Base-by-base conservation (phyloP, 2,888 invertebrate species). In the Phymatocera aterrima region DNA sequence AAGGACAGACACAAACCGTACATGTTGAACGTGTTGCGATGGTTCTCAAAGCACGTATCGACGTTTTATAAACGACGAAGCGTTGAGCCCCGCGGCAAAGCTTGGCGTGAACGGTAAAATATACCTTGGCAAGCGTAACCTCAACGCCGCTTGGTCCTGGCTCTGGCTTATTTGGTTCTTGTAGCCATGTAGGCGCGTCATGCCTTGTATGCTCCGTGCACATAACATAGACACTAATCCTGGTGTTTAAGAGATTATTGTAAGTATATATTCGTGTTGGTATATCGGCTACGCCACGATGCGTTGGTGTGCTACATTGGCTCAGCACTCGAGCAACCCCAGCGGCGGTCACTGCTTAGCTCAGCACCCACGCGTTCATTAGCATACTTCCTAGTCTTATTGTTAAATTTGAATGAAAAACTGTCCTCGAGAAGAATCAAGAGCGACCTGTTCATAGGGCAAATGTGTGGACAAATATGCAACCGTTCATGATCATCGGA, bases 241-340 rank as follows among this genome's bases (percentile, higher is more conserved):
- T 46, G 31, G 48, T 51, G 78, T 78, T 78, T 70, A 78, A 78
- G 70, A 65, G 78, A 78, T 78, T 78, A 70, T 78, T 34, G 65
- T 57, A 43, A 78, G 78, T 54, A 60, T 54, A 51, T 34, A 43
- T 18, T 48, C 28, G 70, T 65, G 68, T 78, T 68, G 37, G 64
- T 72, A 40, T 28, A 65, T 68, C 37, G 54, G 34, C 68, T 15
- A 68, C 28, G 46, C 46, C 10, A 43, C 0, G 28, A 15, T 37
- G 18, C 37, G 37, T 64, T 64, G 37, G 68, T 68, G 46, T 68
- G 48, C 72, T 51, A 43, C 51, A 48, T 34, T 51, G 72, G 72
- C 72, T 72, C 72, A 34, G 72, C 72, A 72, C 51, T 72, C 48
- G 6, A 51, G 68, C 72, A 72, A 48, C 72, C 72, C 72, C 72